Evolutionary conservation across 2,113 vertebrate genomes (phyloP).

Genomic region (Puma concolor): DNA sequence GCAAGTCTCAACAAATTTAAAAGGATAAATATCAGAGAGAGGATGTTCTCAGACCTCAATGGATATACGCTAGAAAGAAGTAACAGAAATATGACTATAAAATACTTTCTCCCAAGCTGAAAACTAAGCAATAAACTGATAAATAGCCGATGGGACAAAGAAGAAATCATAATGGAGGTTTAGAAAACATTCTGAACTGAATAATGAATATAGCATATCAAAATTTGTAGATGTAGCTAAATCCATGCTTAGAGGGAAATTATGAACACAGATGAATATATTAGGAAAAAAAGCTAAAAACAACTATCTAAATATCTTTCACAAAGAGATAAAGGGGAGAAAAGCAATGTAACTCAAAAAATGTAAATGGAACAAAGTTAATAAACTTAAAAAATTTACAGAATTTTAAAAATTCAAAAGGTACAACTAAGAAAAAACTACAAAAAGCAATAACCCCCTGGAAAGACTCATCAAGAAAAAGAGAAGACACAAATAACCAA

Average conservation of each 20-base stretch:
- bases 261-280: background rate
- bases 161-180: background rate
- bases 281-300: background rate
- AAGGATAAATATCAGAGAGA: background rate
- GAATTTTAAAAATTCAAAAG: background rate
- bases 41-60: background rate
- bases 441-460: background rate
- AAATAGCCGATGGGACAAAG: background rate
- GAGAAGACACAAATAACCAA: background rate
- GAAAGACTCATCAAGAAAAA: background rate
- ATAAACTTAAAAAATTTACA: background rate
- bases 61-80: background rate
- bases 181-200: background rate
- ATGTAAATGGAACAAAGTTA: background rate
- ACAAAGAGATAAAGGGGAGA: background rate
- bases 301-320: background rate
- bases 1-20: background rate
- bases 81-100: background rate
- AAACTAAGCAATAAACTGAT: background rate
- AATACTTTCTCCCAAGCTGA: background rate
- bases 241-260: background rate
- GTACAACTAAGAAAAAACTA: background rate
- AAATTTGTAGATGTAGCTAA: background rate
- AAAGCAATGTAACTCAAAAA: background rate
- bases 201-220: background rate